Conservation (phyloP, 2,113 vertebrate species). For the Phalacrocorax aristotelis region DNA sequence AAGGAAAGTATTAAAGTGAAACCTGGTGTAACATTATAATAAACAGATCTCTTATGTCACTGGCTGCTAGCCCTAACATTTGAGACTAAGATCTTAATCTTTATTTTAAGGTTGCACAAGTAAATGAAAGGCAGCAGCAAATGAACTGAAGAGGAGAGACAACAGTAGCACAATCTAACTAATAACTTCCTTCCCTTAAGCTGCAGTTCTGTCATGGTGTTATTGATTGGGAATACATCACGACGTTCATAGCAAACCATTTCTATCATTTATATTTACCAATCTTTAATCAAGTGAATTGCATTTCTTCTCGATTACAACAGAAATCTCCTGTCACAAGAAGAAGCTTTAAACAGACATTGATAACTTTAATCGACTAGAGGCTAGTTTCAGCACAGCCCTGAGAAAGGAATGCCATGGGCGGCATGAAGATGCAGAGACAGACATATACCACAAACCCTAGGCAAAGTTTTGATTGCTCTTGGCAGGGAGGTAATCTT, state of each 20-base stretch:
- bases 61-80: background rate
- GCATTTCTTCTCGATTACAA: background rate
- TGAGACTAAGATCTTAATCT: background rate
- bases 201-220: background rate
- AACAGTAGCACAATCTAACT: background rate
- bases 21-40: background rate
- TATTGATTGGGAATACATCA: background rate
- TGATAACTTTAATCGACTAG: background rate
- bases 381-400: background rate
- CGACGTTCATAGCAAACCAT: background rate
- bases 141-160: background rate
- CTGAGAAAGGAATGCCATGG: background rate
- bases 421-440: background rate
- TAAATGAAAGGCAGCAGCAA: background rate
- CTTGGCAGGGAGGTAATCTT: background rate
- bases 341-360: background rate
- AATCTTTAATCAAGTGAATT: constrained; percentile 2
- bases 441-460: background rate
- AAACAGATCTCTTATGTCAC: background rate
- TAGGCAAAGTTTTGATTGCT: background rate
- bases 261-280: constrained; percentile 16
- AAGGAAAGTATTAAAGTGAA: background rate
- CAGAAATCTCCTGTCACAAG: background rate
- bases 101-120: background rate
- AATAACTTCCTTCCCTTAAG: constrained; percentile 7